Evolutionary conservation across 2,888 invertebrate genomes (phyloP).

Genomic region (Lasioglossum villosulum): DNA sequence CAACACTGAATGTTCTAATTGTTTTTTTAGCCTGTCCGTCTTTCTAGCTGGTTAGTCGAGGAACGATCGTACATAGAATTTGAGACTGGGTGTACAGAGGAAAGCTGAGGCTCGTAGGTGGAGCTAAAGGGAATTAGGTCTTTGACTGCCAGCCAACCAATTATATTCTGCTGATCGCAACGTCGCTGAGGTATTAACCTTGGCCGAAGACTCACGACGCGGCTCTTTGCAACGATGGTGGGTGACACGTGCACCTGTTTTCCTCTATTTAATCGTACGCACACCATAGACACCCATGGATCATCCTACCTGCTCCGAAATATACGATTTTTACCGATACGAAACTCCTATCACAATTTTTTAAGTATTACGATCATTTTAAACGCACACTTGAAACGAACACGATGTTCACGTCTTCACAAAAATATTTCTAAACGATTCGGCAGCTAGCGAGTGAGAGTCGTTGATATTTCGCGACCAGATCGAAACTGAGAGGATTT

Average conservation of each 20-base stretch:
- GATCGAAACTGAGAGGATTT: not conserved
- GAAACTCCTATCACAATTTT: too few species aligned
- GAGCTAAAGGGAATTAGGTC: not conserved
- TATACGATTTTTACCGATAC: too few species aligned
- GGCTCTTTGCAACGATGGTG: slow-evolving; percentile 14
- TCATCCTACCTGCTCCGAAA: not conserved
- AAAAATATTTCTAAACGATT: not conserved
- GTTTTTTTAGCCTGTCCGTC: not conserved
- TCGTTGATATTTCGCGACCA: not conserved
- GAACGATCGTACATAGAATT: not conserved
- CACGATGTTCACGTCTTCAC: too few species aligned
- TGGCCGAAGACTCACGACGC: slow-evolving; percentile 2
- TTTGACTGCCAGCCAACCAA: slow-evolving; percentile 10
- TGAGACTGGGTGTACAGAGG: not conserved
- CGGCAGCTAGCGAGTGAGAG: not conserved
- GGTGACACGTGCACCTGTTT: slow-evolving; percentile 8
- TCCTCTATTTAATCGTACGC: not conserved
- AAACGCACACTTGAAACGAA: too few species aligned
- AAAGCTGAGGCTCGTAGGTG: not conserved
- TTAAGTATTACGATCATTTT: too few species aligned
- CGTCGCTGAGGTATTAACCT: slow-evolving; percentile 9
- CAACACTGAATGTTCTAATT: not conserved
- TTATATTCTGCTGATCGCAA: slow-evolving; percentile 9
- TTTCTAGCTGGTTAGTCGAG: not conserved
- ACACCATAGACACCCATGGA: not conserved